Evolutionary conservation across 2,797 vertebrate species (phyloP).

Genomic region (Uromys caudimaculatus): DNA sequence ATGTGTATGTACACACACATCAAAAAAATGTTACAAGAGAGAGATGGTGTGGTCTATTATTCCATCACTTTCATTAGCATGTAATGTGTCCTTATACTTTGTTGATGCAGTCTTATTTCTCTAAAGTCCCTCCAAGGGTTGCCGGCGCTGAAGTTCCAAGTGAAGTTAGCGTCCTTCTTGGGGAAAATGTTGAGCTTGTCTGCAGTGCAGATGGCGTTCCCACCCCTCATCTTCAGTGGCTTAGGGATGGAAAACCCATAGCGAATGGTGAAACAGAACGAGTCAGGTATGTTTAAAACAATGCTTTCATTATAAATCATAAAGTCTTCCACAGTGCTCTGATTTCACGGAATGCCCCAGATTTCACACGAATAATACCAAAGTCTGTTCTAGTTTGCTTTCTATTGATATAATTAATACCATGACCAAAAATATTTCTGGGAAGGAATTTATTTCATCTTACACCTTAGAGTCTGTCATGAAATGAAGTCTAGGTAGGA

Average conservation of each 20-base stretch:
- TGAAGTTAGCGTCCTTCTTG: constrained; percentile 92
- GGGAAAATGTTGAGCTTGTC: constrained; percentile 92
- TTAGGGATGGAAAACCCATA: constrained; percentile 93
- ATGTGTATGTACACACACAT: background rate
- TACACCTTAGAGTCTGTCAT: background rate
- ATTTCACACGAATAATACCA: background rate
- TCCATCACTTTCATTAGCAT: background rate
- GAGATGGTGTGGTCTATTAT: constrained; percentile 11
- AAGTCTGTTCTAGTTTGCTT: background rate
- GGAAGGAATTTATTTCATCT: background rate
- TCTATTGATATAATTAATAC: background rate
- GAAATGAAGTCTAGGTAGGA: background rate
- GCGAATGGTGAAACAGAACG: constrained; percentile 80
- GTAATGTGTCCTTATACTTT: background rate
- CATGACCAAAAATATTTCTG: background rate
- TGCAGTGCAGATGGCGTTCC: constrained; percentile 93
- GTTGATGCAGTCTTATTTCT: constrained; percentile 55
- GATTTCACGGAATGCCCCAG: constrained; percentile 1
- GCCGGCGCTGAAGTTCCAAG: constrained; percentile 93
- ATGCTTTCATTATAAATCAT: constrained; percentile 9
- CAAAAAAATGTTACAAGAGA: background rate
- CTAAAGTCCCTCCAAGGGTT: constrained; percentile 94
- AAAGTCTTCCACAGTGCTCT: background rate
- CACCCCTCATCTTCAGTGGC: constrained; percentile 92
- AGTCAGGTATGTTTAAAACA: constrained; percentile 88